A percentile compares a stretch with the other conserved stretches of the same genome.
Evolutionary conservation across 1,140 invertebrate species (phyloP).

Genomic region (Trypoxylus dichotomus): DNA sequence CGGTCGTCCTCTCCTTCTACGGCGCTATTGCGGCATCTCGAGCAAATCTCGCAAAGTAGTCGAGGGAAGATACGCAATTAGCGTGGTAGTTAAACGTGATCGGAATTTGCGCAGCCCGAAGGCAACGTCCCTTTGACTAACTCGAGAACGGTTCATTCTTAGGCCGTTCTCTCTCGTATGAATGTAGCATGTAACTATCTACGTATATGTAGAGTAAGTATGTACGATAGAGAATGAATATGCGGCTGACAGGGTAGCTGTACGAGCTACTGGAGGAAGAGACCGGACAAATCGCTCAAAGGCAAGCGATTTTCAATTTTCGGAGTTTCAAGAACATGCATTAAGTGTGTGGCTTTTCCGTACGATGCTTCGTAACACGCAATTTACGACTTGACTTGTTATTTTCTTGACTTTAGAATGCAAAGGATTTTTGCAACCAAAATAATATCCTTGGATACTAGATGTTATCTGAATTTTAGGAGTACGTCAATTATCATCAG

Average conservation of each 20-base stretch:
- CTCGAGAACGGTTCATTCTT: neutral
- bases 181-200: neutral
- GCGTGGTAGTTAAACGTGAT: constrained; percentile 20
- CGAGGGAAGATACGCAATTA: constrained; percentile 5
- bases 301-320: neutral
- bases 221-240: neutral
- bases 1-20: neutral
- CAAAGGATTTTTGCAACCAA: too few relatives aligned
- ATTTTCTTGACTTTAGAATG: too few relatives aligned
- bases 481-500: too few relatives aligned
- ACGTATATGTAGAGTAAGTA: neutral
- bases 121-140: constrained; percentile 18
- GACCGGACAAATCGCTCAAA: neutral
- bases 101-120: constrained; percentile 9
- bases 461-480: too few relatives aligned
- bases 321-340: neutral
- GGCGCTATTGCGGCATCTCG: neutral
- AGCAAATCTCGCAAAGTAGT: constrained; percentile 4
- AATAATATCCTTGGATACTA: too few relatives aligned
- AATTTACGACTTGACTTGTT: too few relatives aligned
- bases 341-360: too few relatives aligned
- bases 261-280: neutral
- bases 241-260: neutral
- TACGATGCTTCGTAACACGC: too few relatives aligned
- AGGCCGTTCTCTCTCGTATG: neutral